A percentile compares a stretch with the other conserved stretches of the same genome.
phyloP scores from a whole-genome alignment of 30 jellyfish, hydroid and myxozoan species.

The Rhopilema esculentum region DNA sequence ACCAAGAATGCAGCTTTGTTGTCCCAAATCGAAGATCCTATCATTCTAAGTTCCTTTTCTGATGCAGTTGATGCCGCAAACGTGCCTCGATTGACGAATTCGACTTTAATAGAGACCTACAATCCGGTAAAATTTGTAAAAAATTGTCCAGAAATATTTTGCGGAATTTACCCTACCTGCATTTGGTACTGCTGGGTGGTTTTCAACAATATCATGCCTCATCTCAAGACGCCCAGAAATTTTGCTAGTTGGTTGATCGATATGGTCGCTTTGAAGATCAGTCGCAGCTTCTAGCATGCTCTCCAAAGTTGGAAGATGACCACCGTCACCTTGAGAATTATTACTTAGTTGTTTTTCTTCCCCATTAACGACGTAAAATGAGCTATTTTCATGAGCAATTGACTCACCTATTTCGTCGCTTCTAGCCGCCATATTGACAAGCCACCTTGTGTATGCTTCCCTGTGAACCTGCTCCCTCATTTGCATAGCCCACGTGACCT shows the following conservation, averaged over 20 bases:
- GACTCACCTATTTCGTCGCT: slow-evolving; percentile 69
- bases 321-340: slow-evolving; percentile 13
- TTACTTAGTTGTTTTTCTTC: slow-evolving; percentile 28
- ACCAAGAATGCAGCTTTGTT: no score
- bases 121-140: no score
- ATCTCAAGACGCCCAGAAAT: slow-evolving; percentile 76
- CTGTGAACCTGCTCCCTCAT: not conserved
- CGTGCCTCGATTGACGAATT: no score
- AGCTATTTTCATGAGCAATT: slow-evolving; percentile 14
- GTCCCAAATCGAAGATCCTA: no score
- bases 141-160: not conserved
- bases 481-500: not conserved
- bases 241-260: slow-evolving; percentile 56
- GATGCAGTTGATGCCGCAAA: no score
- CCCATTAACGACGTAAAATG: slow-evolving; percentile 66
- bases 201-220: slow-evolving; percentile 20
- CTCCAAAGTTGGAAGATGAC: slow-evolving; percentile 87
- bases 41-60: no score
- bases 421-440: slow-evolving; percentile 63
- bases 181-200: slow-evolving; percentile 15
- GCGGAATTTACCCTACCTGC: slow-evolving; percentile 61
- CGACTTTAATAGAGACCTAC: no score
- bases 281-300: slow-evolving; percentile 98
- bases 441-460: slow-evolving; percentile 2
- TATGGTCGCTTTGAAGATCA: slow-evolving; percentile 87